A percentile compares a stretch with the other conserved stretches of the same genome.
phyloP scores from a whole-genome alignment of 2,797 vertebrate species.

The Sylvia borin region DNA sequence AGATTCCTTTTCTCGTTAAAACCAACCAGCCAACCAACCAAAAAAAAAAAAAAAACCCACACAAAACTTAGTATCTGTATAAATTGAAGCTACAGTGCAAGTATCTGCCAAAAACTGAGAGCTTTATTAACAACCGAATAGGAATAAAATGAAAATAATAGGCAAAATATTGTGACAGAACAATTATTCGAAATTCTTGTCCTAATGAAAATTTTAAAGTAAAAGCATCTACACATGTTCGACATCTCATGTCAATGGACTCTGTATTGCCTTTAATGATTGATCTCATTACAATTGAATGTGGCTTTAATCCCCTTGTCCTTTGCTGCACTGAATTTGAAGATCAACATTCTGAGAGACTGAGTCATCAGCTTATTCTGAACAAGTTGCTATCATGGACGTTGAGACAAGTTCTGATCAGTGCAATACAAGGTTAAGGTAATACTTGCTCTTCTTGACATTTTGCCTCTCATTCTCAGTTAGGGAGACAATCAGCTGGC shows the following conservation, averaged over 20 bases:
- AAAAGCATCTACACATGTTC: constrained; percentile 38
- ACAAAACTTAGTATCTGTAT: not conserved
- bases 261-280: constrained; percentile 61
- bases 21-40: not conserved
- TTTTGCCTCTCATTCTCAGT: constrained; percentile 72
- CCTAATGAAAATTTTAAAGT: constrained; percentile 55
- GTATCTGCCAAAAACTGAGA: constrained; percentile 30
- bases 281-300: constrained; percentile 69
- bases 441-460: constrained; percentile 77
- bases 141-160: constrained; percentile 51
- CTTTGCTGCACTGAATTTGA: constrained; percentile 64
- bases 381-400: constrained; percentile 69
- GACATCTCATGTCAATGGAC: constrained; percentile 46
- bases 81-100: constrained; percentile 26
- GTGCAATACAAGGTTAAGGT: constrained; percentile 65
- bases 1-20: constrained; percentile 35
- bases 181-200: constrained; percentile 47
- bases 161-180: constrained; percentile 26
- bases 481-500: constrained; percentile 66
- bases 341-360: constrained; percentile 70
- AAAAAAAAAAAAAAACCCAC: no score
- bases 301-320: constrained; percentile 66
- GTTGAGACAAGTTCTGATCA: constrained; percentile 73
- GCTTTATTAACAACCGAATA: constrained; percentile 52
- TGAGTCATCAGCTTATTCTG: constrained; percentile 72